Evolutionary conservation across 2,888 invertebrate species (phyloP), one percentile per base, ranked within the genome.

Genomic region (Acleris laterana): DNA sequence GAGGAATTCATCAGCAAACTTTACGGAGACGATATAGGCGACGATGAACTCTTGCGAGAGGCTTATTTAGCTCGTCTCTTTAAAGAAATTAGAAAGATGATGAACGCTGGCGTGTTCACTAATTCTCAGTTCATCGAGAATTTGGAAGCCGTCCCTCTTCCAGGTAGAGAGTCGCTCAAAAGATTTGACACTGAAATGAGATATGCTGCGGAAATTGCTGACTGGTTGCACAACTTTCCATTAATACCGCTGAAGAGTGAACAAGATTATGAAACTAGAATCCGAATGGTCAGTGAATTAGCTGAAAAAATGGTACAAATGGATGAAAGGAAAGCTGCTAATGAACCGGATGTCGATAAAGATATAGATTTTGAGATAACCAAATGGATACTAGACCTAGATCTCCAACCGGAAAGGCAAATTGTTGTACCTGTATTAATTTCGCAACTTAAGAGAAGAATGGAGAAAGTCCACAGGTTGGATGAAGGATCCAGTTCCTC

Each of bases 141-240:
- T 60, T 69, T 84, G 20, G 69, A 71, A 44, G 56, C 68, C 9
- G 71, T 80, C 16, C 72, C 80, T 5, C 59, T 79, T 38, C 78
- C 82, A 44, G 72, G 68, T 22, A 73, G 80, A 19, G 77, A 82
- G 69, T 74, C 78, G 38, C 70, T 83, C 0, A 72, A 70, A 52
- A 68, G 76, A 61, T 81, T 84, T 69, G 73, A 72, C 13, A 70
- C 74, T 28, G 80, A 87, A 70, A 73, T 88, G 2, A 69, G 73
- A 61, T 86, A 84, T 56, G 78, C 79, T 0, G 80, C 81, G 72
- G 85, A 88, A 74, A 85, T 89, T 69, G 73, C 80, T 25, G 82
- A 85, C 28, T 89, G 87, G 87, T 66, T 88, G 44, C 81, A 83
- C 70, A 85, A 84, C 69, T 72, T 88, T 50, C 84, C 87, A 2